These are phyloP conservation scores for Anticlea derivata DNA, from an alignment of 2,888 invertebrate species.

Conservation along the genomic window DNA sequence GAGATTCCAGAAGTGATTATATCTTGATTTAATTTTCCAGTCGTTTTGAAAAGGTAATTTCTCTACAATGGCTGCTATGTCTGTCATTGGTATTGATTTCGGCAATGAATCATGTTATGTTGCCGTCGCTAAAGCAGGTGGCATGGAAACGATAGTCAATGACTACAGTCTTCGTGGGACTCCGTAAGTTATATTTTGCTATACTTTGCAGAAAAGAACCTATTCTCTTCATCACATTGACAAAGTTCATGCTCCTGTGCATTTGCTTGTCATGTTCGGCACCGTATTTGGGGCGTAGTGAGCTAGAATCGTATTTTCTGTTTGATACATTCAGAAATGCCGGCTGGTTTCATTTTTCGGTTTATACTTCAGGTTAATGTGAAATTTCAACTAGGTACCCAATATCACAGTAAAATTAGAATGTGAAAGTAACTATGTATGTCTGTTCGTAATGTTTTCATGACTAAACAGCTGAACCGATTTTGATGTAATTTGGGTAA, in stretches of 20 bases:
- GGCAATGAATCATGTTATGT: slow-evolving; percentile 99
- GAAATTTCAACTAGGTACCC: too few species aligned
- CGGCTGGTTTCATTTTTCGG: too few species aligned
- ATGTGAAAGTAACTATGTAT: too few species aligned
- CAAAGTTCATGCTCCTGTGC: neutral
- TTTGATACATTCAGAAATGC: neutral
- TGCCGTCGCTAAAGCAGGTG: slow-evolving; percentile 98
- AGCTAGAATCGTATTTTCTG: slow-evolving; percentile 1
- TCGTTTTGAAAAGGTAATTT: slow-evolving; percentile 48
- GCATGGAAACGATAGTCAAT: slow-evolving; percentile 99
- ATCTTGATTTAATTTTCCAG: slow-evolving; percentile 43
- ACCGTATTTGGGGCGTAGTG: slow-evolving; percentile 37
- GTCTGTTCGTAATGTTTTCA: too few species aligned
- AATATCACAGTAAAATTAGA: too few species aligned
- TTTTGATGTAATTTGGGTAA: too few species aligned
- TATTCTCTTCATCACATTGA: neutral
- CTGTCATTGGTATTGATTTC: slow-evolving; percentile 99
- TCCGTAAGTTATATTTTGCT: slow-evolving; percentile 91
- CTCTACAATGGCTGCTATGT: slow-evolving; percentile 91
- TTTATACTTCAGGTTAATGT: too few species aligned
- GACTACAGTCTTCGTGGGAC: slow-evolving; percentile 99
- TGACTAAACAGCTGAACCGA: too few species aligned
- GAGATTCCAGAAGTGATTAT: slow-evolving; percentile 46
- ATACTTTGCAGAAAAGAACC: slow-evolving; percentile 3
- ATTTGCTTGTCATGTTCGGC: slow-evolving; percentile 54